Evolutionary conservation across 2,888 invertebrate genomes (phyloP), one percentile per base, ranked within the genome.

Genomic region (Oligia latruncula): DNA sequence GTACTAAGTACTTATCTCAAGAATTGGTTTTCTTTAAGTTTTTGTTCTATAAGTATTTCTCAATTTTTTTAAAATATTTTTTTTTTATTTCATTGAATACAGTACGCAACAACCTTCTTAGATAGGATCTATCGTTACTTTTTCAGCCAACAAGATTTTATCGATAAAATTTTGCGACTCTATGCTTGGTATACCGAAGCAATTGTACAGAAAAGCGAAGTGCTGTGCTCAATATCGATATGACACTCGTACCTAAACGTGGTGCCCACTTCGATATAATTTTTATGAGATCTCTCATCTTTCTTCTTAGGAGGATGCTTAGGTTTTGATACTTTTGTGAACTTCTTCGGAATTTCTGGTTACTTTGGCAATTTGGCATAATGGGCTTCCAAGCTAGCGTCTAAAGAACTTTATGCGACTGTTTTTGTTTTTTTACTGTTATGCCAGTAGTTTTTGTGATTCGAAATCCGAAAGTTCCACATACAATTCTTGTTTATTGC

Each of bases 251-350:
- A 88, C 81, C 84, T 76, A 85, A 88, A 81, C 71, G 77, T 75
- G 78, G 82, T 80, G 87, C 90, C 83, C 90, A 88, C 89, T 91
- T 89, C 88, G 90, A 92, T 94, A 92, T 93, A 92, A 93, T 92
- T 93, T 94, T 94, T 94, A 94, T 94, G 93, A 93, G 93, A 90
- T 78, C 88, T 87, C 91, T 90, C 86, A 87, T 84, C 72, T 82
- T 77, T 74, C 72, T 73, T 75, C 13, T 0, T 80, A 78, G 6
- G 55, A 0, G 64, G 83, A 84, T 2, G n/a, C 0, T 0, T 11
- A 43, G 0, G 65, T 80, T 82, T 90, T 90, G 89, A 81, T 90
- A 85, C 86, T 87, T 84, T 84, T 65, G n/a, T 5, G 11, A 60
- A 43, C 17, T 58, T 55, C 1, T 23, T 49, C 4, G 8, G 6